Evolutionary conservation across 1,140 invertebrate species (phyloP), one percentile per base, ranked within the genome.

Genomic region (Potamilus streckersoni): DNA sequence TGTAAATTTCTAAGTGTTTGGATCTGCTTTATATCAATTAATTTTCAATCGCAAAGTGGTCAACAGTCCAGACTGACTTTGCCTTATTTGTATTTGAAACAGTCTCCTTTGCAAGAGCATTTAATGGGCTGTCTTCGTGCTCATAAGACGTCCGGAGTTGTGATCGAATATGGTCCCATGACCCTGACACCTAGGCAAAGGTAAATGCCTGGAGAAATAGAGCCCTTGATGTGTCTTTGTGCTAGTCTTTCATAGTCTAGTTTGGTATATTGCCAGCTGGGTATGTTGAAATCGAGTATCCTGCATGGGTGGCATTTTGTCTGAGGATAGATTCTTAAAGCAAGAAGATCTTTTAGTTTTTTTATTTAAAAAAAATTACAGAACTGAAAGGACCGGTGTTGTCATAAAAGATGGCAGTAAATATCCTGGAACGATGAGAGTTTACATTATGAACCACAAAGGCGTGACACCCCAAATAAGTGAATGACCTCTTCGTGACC

Each of bases 91-190:
- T 8, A 49, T 8, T 49, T 49, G 38, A 1, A 49, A 49, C 38
- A 49, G 6, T 49, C 38, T 49, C 38, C 38, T 49, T 65, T 73
- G 49, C 69, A 73, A 17, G 27, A 20, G 49, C 64, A 73, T 63
- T 73, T 78, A 0, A 73, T 31, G 0, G 73, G 60, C 27, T 78
- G 70, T n/a, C 62, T 20, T 27, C 74, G 73, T 61, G 76, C 60
- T 57, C 62, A 57, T 0, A 57, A 59, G 23, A 59, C 71, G 6
- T 49, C 31, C 17, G 38, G 60, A 49, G 69, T 31, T 12, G 49
- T 71, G 1, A 49, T 65, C 69, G 60, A 71, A 14, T 71, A 17
- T 23, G 74, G 62, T 58, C 23, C 74, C 74, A 66, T 57, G 56
- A 20, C 12, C 67, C 61, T 23, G 17, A 20, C 15, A 60, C 74